Evolutionary conservation across 2,113 vertebrate species (phyloP), one percentile per base, ranked within the genome.

Genomic region (Podilymbus podiceps): DNA sequence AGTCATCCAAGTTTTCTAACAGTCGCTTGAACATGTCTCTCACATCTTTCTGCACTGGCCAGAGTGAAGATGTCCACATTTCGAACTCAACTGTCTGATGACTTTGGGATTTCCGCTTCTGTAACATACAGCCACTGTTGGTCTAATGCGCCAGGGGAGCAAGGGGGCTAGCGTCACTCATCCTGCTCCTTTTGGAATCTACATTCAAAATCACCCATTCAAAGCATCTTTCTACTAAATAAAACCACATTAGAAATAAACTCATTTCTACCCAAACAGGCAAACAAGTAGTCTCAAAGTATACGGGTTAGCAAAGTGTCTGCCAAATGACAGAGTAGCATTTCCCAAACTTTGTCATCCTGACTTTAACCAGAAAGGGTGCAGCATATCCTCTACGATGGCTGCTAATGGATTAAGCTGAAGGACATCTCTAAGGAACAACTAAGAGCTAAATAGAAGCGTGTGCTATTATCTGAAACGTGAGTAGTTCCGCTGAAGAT

Each of bases 251-350:
- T 60, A 25, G 23, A 67, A 74, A 17, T 18, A 63, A 85, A 67
- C 6, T 33, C 4, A 28, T 81, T 85, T 38, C 66, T 25, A 58
- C 20, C 13, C 56, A 40, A 74, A 60, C 1, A 3, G 18, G 42
- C n/a, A 76, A 78, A 81, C 14, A 33, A 77, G 14, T 6, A 68
- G 30, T 49, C 47, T 12, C 49, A 55, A 67, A 82, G 23, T 2
- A 33, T 0, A 27, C 0, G 5, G 16, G n/a, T 11, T 59, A 62
- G 21, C 35, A 3, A 35, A 50, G 10, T 1, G 58, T 5, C 25
- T 4, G 2, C 21, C 0, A 0, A 47, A 44, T 5, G 4, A 79
- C 3, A 78, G 40, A 66, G 7, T 0, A 42, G 12, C 0, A 1
- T 46, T 85, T 78, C 24, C 47, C 69, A 74, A 67, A 84, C 30